Evolutionary conservation across 2,797 vertebrate genomes (phyloP), one percentile per base, ranked within the genome.

Genomic region (Yasuhikotakia modesta): DNA sequence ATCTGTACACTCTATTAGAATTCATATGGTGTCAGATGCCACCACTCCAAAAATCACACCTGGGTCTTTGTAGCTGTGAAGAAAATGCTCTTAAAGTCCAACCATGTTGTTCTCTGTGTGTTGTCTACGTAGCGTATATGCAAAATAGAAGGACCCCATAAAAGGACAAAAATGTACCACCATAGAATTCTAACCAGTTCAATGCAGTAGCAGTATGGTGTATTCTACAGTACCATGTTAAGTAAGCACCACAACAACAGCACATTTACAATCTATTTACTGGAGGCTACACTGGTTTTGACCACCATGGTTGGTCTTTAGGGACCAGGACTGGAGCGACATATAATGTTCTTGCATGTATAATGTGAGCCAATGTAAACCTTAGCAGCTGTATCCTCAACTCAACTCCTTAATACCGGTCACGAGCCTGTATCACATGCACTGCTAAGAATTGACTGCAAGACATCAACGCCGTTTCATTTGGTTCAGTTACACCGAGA

Each of bases 371-470:
- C 57, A 53, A 16, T 48, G 52, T 76, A 61, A 68, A 30, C 46
- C 24, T 35, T 16, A 86, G 79, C 60, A 72, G 66, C 76, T 73
- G 78, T 74, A 82, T 82, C 82, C 70, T 85, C 90, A 92, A 91
- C 85, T 90, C 80, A 89, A 88, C 92, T 91, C 78, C 86, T 79
- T 90, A 91, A 91, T 85, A 82, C 89, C 81, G 81, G 82, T 90
- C 91, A 93, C 88, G 87, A 89, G 90, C 72, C 82, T 48, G 71
- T 7, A 84, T 93, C 90, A 91, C 90, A 91, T 91, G 92, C 78
- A 84, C 81, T 74, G 45, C 10, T 14, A 86, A 79, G 81, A 89
- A 86, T 88, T 81, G 77, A 82, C 76, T 35, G 7, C 46, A 46
- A 67, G 24, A 21, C 53, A 50, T 64, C 58, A 16, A 32, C 52